Evolutionary conservation across 1,140 invertebrate genomes (phyloP).

Genomic region (Homalodisca vitripennis): DNA sequence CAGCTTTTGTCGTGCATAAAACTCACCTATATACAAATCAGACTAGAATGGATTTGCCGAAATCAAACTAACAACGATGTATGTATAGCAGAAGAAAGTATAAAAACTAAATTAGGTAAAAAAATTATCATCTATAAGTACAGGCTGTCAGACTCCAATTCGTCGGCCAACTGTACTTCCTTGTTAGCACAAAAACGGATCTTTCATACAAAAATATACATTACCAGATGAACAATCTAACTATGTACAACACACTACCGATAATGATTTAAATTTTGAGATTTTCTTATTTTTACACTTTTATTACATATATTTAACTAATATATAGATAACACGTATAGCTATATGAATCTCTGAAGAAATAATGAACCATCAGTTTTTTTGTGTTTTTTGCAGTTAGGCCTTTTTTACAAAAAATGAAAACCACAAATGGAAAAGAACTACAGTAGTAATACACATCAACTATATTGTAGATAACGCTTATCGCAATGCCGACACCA

Average conservation of each 20-base stretch:
- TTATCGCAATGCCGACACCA: conserved; percentile 16
- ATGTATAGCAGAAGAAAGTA: conserved; percentile 19
- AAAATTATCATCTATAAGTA: conserved; percentile 27
- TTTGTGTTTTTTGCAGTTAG: conserved; percentile 16
- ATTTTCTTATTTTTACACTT: conserved; percentile 9
- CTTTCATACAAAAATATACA: conserved; percentile 29
- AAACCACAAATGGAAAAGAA: conserved; percentile 7
- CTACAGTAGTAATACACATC: conserved; percentile 8
- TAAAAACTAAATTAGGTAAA: conserved; percentile 30
- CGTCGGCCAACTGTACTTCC: neutral
- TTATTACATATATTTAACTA: conserved; percentile 13
- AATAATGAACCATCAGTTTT: neutral
- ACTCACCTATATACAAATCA: conserved; percentile 22
- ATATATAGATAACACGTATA: conserved; percentile 19
- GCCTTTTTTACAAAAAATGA: conserved; percentile 25
- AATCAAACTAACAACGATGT: conserved; percentile 12
- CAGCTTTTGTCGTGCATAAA: conserved; percentile 9
- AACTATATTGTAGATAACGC: conserved; percentile 1
- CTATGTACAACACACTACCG: conserved; percentile 17
- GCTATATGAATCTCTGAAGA: conserved; percentile 8
- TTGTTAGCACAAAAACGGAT: conserved; percentile 5
- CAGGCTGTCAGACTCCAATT: neutral
- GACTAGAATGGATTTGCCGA: conserved; percentile 30
- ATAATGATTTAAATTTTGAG: conserved; percentile 21
- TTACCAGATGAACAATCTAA: conserved; percentile 12